Evolutionary conservation across 2,113 vertebrate species (phyloP).

Genomic region (Tinamus guttatus): DNA sequence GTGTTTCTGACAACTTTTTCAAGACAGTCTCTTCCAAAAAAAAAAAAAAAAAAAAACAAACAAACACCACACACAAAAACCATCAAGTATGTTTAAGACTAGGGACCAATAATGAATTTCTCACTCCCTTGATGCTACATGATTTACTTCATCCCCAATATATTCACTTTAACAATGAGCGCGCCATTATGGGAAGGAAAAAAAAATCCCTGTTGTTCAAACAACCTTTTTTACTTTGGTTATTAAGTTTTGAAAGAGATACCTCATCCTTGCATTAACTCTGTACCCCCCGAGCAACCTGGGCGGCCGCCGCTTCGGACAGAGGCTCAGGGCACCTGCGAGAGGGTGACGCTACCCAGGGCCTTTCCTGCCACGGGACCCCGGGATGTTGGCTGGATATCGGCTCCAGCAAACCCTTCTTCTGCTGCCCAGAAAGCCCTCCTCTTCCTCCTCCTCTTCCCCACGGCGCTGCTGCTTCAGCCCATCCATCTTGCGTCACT

Average conservation of each 20-base stretch:
- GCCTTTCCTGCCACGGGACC: too few relatives aligned
- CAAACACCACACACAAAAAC: neutral
- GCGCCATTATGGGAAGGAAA: neutral
- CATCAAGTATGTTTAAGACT: slow-evolving; percentile 8
- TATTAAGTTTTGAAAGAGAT: neutral
- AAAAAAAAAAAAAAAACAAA: neutral
- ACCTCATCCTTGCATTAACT: neutral
- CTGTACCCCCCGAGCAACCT: neutral
- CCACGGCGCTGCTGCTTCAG: neutral
- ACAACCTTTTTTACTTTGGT: neutral
- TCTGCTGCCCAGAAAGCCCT: too few relatives aligned
- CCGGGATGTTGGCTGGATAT: too few relatives aligned
- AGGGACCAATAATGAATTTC: slow-evolving; percentile 29
- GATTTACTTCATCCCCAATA: neutral
- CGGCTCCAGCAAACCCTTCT: too few relatives aligned
- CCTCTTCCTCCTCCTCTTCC: neutral
- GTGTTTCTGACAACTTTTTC: slow-evolving; percentile 82
- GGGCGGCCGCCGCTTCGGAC: neutral
- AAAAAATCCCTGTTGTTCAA: neutral
- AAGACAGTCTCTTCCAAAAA: slow-evolving; percentile 28
- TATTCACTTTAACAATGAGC: slow-evolving; percentile 37
- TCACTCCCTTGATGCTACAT: neutral
- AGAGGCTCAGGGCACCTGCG: fast-evolving
- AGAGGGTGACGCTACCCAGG: too few relatives aligned
- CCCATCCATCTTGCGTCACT: neutral